A percentile compares a stretch with the other conserved stretches of the same genome.
Evolutionary conservation across 2,888 invertebrate genomes (phyloP).

Genomic region (Polyommatus icarus): DNA sequence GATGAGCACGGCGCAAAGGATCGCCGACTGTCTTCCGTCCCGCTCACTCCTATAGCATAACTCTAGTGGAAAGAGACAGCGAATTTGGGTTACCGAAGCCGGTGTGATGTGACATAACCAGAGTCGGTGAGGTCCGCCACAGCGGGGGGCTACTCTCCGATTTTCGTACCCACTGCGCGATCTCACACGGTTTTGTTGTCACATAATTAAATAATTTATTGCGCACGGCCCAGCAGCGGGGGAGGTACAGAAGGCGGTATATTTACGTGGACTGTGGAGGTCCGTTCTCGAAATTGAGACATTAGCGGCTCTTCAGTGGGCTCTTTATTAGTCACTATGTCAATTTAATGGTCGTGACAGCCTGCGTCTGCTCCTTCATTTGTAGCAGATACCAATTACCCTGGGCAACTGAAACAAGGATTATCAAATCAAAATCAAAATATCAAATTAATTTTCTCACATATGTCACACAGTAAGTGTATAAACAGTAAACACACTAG

Average conservation of each 20-base stretch:
- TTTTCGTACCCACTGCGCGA: constrained; percentile 61
- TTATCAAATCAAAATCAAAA: too few species aligned
- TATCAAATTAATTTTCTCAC: too few species aligned
- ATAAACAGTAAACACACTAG: too few species aligned
- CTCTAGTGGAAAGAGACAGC: constrained; percentile 56
- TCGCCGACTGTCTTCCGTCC: constrained; percentile 63
- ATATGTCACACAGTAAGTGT: too few species aligned
- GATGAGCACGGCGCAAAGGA: constrained; percentile 73
- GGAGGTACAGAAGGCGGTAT: constrained; percentile 62
- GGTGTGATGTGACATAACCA: constrained; percentile 64
- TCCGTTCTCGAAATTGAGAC: constrained; percentile 74
- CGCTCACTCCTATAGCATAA: constrained; percentile 48
- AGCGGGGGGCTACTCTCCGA: constrained; percentile 62
- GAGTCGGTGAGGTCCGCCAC: constrained; percentile 67
- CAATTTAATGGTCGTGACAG: constrained; percentile 33
- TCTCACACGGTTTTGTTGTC: constrained; percentile 69
- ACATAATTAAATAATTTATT: constrained; percentile 76
- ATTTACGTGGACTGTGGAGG: constrained; percentile 66
- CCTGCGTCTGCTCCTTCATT: not conserved
- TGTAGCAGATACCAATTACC: too few species aligned
- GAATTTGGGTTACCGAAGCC: constrained; percentile 70
- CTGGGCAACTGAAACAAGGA: too few species aligned
- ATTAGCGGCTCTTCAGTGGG: constrained; percentile 57
- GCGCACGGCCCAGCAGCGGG: constrained; percentile 61
- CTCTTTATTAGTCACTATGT: constrained; percentile 58